phyloP scores from a whole-genome alignment of 2,888 invertebrate species.

The Hartigia nigra region DNA sequence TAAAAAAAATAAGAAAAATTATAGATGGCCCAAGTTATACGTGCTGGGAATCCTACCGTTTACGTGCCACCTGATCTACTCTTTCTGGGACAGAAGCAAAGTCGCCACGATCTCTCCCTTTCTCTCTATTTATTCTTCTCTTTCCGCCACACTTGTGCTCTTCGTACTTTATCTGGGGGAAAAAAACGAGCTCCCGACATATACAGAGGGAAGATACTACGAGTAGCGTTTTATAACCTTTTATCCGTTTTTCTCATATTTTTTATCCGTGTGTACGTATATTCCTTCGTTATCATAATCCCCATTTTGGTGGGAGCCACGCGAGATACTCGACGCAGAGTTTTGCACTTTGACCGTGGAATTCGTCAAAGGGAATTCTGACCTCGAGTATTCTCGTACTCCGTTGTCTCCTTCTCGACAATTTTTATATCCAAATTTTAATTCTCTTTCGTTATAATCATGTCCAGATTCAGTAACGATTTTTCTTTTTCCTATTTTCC shows the following conservation, averaged over 20 bases:
- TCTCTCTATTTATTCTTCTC: not conserved
- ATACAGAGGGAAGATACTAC: slow-evolving; percentile 13
- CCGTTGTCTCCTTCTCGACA: not conserved
- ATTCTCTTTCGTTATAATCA: not conserved
- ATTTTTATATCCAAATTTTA: not conserved
- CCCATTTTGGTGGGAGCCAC: not conserved
- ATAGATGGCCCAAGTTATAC: not conserved
- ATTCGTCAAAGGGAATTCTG: not conserved
- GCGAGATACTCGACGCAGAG: not conserved
- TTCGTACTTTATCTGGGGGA: slow-evolving; percentile 41
- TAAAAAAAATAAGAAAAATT: not conserved
- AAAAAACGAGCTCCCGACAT: not conserved
- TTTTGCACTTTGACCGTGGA: not conserved
- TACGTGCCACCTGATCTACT: not conserved
- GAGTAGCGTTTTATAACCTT: slow-evolving; percentile 47
- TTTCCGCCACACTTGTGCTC: not conserved
- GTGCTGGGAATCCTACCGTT: not conserved
- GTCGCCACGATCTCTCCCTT: not conserved
- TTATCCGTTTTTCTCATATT: not conserved
- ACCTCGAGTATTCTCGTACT: not conserved
- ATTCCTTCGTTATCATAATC: not conserved
- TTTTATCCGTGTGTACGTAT: not conserved
- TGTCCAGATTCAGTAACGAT: not conserved
- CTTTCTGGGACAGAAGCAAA: not conserved
- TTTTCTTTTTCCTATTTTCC: not conserved